These are phyloP conservation scores for Galleria mellonella DNA, from an alignment of 1,140 invertebrate genomes.

Conservation along the genomic window DNA sequence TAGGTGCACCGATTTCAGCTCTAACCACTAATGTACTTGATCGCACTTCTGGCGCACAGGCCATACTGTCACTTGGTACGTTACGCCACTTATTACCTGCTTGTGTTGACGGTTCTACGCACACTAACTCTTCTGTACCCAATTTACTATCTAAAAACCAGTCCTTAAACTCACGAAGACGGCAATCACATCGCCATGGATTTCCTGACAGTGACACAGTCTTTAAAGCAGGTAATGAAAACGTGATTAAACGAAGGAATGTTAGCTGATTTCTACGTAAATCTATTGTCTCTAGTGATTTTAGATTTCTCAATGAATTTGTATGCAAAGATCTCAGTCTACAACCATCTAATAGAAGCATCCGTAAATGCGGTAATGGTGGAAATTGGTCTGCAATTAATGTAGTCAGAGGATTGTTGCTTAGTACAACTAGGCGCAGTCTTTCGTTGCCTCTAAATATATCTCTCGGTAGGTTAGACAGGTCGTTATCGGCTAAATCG, in stretches of 20 bases:
- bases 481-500: conserved; percentile 86
- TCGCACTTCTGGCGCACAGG: conserved; percentile 59
- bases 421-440: conserved; percentile 81
- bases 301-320: conserved; percentile 75
- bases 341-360: conserved; percentile 86
- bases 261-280: conserved; percentile 66
- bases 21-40: conserved; percentile 61
- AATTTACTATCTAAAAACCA: conserved; percentile 83
- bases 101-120: conserved; percentile 54
- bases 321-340: conserved; percentile 81
- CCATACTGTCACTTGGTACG: conserved; percentile 56
- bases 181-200: conserved; percentile 92
- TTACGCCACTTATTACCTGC: conserved; percentile 61
- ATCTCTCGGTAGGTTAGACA: conserved; percentile 79
- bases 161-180: conserved; percentile 84
- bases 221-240: conserved; percentile 77
- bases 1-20: conserved; percentile 57
- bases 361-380: conserved; percentile 81
- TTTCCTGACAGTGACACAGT: conserved; percentile 88
- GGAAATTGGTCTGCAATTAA: conserved; percentile 83
- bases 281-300: conserved; percentile 65
- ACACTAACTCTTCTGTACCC: conserved; percentile 60
- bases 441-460: conserved; percentile 86
- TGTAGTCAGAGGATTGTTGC: conserved; percentile 81
- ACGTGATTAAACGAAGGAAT: conserved; percentile 63